Percentiles rank a stretch among this genome's conserved stretches.
Conservation (phyloP, 2,888 invertebrate species). For the Tenthredo mesomela region DNA sequence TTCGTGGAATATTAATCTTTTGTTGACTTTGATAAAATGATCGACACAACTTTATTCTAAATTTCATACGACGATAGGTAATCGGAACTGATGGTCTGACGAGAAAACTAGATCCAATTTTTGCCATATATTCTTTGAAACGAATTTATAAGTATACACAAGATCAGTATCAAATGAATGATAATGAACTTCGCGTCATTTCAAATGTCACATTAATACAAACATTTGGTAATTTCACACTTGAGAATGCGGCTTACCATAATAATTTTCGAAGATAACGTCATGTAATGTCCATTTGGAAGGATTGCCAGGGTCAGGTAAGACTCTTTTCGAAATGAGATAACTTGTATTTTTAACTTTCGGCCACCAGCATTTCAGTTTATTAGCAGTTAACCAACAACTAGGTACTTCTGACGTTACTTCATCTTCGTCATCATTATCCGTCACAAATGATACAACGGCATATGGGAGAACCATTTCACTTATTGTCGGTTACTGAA, state of each 20-base stretch:
- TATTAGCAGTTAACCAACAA: constrained; percentile 15
- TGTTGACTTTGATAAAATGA: no score
- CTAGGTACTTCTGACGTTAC: constrained; percentile 54
- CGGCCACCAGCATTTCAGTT: neutral
- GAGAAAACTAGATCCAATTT: no score
- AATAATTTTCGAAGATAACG: constrained; percentile 13
- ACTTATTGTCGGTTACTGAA: neutral
- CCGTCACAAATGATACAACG: constrained; percentile 8
- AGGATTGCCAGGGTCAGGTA: neutral
- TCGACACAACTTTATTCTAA: no score
- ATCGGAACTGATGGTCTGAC: no score
- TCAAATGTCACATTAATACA: neutral
- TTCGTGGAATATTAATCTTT: no score
- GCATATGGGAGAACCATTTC: constrained; percentile 23
- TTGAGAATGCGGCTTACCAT: constrained; percentile 13
- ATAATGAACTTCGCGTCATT: neutral
- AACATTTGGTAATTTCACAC: neutral
- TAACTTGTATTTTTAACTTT: neutral
- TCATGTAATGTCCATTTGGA: neutral
- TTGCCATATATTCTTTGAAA: no score
- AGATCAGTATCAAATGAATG: neutral
- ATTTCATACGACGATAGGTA: no score
- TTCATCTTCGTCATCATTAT: constrained; percentile 47
- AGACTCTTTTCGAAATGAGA: neutral
- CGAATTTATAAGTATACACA: neutral